Base-by-base conservation (phyloP, 2,113 vertebrate genomes). In the Cottus gobio region DNA sequence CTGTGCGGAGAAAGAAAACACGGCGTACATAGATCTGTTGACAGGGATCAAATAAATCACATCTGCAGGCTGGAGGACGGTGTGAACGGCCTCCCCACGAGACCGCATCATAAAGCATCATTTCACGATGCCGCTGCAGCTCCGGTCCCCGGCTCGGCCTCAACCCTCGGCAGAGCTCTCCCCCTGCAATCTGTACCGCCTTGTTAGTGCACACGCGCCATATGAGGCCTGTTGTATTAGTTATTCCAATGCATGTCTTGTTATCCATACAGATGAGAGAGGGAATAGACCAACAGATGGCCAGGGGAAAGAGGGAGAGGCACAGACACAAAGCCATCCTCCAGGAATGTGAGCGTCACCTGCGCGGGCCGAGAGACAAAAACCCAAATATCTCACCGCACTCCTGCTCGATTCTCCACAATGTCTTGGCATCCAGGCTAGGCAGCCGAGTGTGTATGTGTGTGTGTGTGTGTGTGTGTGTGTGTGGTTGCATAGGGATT, bases 211-310 rank as follows among this genome's bases (percentile, higher is more conserved):
- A 77, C 70, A 76, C 22, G 11, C 77, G 66, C 89, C 92, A 89
- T 86, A 85, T 73, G 88, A 84, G 65, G 81, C 39, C 83, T 74
- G 81, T 87, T 91, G 83, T 90, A 83, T 89, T 86, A 89, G 87
- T 82, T 83, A 92, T 93, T 91, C 87, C 66, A 86, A 90, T 84
- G 77, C 85, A 84, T 75, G 84, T 87, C 92, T 91, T 79, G 87
- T 92, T 90, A 90, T 90, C 90, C 92, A 92, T 89, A 87, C 85
- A 82, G 82, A 92, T 92, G 91, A 91, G 90, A 88, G 70, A 61
- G 71, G 46, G 74, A 82, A 71, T 28, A 81, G 77, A 83, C 69
- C 85, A 85, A 77, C 92, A 93, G 92, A 94, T 94, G 93, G 91
- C 64, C 81, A 2, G 89, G 90, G 90, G 90, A 52, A n/a, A n/a